phyloP scores from a whole-genome alignment of 2,113 vertebrate species.

The Cyprinodon brontotheroides region DNA sequence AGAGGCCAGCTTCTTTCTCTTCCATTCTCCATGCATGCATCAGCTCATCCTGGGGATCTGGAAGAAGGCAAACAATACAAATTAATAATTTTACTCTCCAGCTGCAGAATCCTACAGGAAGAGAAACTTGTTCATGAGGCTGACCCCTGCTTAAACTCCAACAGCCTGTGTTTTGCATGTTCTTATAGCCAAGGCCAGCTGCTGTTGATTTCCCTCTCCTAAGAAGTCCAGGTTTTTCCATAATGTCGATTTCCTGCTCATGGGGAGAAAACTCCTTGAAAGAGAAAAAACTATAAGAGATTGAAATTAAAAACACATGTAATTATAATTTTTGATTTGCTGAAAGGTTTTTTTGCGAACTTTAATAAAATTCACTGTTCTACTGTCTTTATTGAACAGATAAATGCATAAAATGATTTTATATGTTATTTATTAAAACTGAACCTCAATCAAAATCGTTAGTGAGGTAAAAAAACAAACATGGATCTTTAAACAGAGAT shows the following conservation, averaged over 20 bases:
- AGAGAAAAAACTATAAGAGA: background rate
- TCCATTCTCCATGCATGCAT: constrained; percentile 67
- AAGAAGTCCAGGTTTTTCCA: constrained; percentile 78
- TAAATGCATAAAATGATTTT: too few species aligned
- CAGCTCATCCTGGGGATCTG: constrained; percentile 78
- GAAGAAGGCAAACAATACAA: background rate
- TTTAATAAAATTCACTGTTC: too few species aligned
- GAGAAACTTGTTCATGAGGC: background rate
- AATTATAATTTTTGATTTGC: too few species aligned
- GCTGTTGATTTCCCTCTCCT: constrained; percentile 77
- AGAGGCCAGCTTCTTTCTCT: constrained; percentile 48
- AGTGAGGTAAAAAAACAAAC: too few species aligned
- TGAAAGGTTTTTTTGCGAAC: too few species aligned
- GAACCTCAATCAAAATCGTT: too few species aligned
- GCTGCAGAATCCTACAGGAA: background rate
- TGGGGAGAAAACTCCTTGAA: background rate
- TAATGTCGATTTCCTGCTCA: constrained; percentile 21
- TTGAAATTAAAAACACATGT: too few species aligned
- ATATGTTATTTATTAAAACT: too few species aligned
- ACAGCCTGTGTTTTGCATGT: constrained; percentile 74
- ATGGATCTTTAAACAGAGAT: too few species aligned
- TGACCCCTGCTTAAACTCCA: constrained; percentile 80
- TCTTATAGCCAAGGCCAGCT: constrained; percentile 77
- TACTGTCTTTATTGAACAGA: too few species aligned
- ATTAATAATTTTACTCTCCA: background rate